Evolutionary conservation across 1,140 invertebrate genomes (phyloP).

Genomic region (Drosophila nasuta): DNA sequence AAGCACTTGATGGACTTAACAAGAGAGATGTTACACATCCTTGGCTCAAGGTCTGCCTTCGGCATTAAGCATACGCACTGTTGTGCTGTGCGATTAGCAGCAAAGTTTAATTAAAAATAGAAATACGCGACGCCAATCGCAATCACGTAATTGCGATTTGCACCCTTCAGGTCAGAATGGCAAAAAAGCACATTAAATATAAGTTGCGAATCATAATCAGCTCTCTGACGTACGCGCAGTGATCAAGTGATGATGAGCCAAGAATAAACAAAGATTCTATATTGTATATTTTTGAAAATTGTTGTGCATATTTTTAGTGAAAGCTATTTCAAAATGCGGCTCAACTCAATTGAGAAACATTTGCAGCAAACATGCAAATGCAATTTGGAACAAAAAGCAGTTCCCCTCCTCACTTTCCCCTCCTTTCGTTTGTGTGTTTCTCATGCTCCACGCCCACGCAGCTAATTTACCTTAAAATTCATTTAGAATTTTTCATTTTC

Average conservation of each 20-base stretch:
- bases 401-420: neutral
- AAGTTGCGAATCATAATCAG: neutral
- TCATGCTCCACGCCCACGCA: constrained; percentile 54
- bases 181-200: neutral
- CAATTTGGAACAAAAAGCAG: constrained; percentile 59
- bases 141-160: no score
- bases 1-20: constrained; percentile 42
- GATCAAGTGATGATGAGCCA: constrained; percentile 21
- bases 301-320: constrained; percentile 14
- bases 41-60: constrained; percentile 2
- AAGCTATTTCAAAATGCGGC: constrained; percentile 37
- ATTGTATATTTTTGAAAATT: neutral
- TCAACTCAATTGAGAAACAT: constrained; percentile 50
- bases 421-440: constrained; percentile 18
- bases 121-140: neutral
- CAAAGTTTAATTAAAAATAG: neutral
- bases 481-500: constrained; percentile 56
- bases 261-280: constrained; percentile 11
- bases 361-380: constrained; percentile 60
- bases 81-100: constrained; percentile 14
- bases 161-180: constrained; percentile 16
- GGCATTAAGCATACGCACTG: constrained; percentile 59
- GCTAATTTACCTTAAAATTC: constrained; percentile 79
- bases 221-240: constrained; percentile 19
- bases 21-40: constrained; percentile 26